Evolutionary conservation across 2,888 invertebrate species (phyloP).

Genomic region (Oligia fasciuncula): DNA sequence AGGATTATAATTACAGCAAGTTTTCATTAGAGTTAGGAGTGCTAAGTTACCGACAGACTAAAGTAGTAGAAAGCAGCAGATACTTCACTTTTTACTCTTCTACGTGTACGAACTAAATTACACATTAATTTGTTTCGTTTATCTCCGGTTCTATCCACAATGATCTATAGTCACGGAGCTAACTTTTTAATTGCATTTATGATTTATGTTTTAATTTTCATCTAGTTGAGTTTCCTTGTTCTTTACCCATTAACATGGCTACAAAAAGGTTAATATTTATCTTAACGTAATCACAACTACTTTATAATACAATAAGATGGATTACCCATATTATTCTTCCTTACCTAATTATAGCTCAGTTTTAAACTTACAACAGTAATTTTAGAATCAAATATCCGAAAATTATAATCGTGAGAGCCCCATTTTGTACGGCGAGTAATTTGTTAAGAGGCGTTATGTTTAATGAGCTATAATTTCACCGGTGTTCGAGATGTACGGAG

Average conservation of each 20-base stretch:
- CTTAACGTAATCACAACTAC: background rate
- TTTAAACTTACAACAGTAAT: slow-evolving; percentile 28
- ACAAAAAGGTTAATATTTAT: slow-evolving; percentile 17
- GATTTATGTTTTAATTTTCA: slow-evolving; percentile 54
- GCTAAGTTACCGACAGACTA: slow-evolving; percentile 33
- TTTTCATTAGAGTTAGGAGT: slow-evolving; percentile 12
- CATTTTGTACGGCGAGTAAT: slow-evolving; percentile 50
- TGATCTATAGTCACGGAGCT: slow-evolving; percentile 47
- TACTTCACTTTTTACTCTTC: slow-evolving; percentile 5
- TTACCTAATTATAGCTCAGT: slow-evolving; percentile 12
- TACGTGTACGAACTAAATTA: slow-evolving; percentile 21
- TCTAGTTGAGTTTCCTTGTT: slow-evolving; percentile 31
- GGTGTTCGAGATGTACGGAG: slow-evolving; percentile 48
- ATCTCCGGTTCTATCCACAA: slow-evolving; percentile 26
- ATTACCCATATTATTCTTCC: slow-evolving; percentile 13
- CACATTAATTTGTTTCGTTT: slow-evolving; percentile 51
- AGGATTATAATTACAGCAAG: slow-evolving; percentile 32
- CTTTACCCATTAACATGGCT: slow-evolving; percentile 8
- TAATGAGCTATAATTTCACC: slow-evolving; percentile 61
- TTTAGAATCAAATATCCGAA: slow-evolving; percentile 46
- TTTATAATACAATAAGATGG: slow-evolving; percentile 10
- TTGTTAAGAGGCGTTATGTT: slow-evolving; percentile 59
- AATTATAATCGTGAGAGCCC: slow-evolving; percentile 49
- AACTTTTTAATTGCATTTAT: slow-evolving; percentile 43
- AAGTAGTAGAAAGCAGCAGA: slow-evolving; percentile 14